A percentile compares a stretch with the other conserved stretches of the same genome.
Evolutionary conservation across 2,113 vertebrate species (phyloP).

Genomic region (Furnarius figulus): DNA sequence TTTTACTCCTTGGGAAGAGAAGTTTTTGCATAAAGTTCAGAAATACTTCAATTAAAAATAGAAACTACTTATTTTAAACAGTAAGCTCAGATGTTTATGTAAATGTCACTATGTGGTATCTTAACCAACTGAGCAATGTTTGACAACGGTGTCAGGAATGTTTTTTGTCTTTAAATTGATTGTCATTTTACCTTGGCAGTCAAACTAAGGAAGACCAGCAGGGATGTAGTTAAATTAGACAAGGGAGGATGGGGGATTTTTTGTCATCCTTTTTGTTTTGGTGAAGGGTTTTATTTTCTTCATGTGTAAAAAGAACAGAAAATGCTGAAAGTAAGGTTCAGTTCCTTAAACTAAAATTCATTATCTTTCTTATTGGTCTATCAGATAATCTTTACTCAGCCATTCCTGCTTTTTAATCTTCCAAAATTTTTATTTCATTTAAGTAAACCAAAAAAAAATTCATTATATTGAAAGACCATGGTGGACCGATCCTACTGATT

Average conservation of each 20-base stretch:
- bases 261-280: not conserved
- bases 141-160: not conserved
- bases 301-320: not conserved
- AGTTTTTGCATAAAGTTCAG: not conserved
- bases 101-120: not conserved
- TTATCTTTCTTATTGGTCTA: not conserved
- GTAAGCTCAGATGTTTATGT: not conserved
- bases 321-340: not conserved
- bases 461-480: not conserved
- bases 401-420: not conserved
- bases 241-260: rapidly evolving
- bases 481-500: not conserved
- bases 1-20: not conserved
- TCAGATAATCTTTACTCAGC: not conserved
- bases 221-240: not conserved
- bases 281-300: not conserved
- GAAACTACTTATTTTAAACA: not conserved
- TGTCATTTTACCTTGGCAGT: not conserved
- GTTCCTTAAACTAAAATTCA: not conserved
- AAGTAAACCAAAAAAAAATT: not conserved
- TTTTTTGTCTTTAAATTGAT: not conserved
- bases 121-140: not conserved
- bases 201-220: not conserved
- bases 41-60: not conserved
- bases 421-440: not conserved